Evolutionary conservation across 2,888 invertebrate species (phyloP), one percentile per base, ranked within the genome.

Genomic region (Trichogramma dendrolimi): DNA sequence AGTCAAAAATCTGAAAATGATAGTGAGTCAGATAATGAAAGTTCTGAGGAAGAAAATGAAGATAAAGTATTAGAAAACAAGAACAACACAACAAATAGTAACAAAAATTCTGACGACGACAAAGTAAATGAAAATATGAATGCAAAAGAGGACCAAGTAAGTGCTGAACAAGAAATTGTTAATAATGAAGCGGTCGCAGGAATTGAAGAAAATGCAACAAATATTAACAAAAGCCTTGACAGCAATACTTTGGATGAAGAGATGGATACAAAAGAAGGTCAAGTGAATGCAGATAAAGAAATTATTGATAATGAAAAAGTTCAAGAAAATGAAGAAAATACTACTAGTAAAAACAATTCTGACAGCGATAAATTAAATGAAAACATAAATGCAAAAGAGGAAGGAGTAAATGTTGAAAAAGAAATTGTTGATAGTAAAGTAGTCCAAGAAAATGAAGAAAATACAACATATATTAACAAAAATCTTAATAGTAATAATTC

Each of bases 31-130:
- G 72, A 75, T 48, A 68, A 68, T 27, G 71, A 75, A 60, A 76
- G 79, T 67, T 81, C 81, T 40, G 81, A 70, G 55, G 71, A 73
- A 43, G 66, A 69, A 54, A 68, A 42, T 39, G 4, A n/a, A 58
- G 8, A 53, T 54, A 27, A 27, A 27, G 27, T 27, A 2, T 27
- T 27, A 27, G 27, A 27, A 27, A 27, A 27, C 0, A 27, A 27
- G 27, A 27, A 27, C 27, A 27, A 27, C 27, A 27, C 27, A 2
- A 2, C 2, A 27, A 27, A 27, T 27, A 55, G 42, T 40, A n/a
- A 53, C 42, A n/a, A 14, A 41, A 62, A 59, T 41, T 41, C 8
- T 14, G 10, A 52, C 11, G 40, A 52, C 27, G 62, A 54, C 8
- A n/a, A n/a, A 48, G 8, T 11, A 46, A 44, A 14, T 11, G 10